A percentile compares a stretch with the other conserved stretches of the same genome.
phyloP scores from a whole-genome alignment of 2,888 invertebrate species.

The Andrena flavipes region DNA sequence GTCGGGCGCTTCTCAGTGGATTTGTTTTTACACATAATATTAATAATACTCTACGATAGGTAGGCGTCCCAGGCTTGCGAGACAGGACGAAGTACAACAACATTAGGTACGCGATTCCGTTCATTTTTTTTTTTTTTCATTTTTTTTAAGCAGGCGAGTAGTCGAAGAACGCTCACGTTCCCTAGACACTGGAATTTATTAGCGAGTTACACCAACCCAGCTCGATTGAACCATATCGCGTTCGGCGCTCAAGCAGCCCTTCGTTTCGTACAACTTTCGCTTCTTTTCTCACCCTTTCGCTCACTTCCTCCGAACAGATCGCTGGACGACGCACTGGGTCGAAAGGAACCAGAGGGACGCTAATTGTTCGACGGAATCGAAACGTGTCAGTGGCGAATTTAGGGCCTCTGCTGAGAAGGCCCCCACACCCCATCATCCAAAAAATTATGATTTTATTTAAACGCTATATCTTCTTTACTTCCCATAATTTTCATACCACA shows the following conservation, averaged over 20 bases:
- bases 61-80: constrained; percentile 59
- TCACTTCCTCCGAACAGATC: background rate
- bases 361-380: constrained; percentile 18
- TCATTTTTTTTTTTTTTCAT: constrained; percentile 37
- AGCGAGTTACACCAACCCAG: constrained; percentile 19
- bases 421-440: too few relatives aligned
- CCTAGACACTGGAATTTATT: constrained; percentile 31
- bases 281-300: background rate
- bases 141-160: constrained; percentile 54
- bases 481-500: too few relatives aligned
- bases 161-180: constrained; percentile 39
- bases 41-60: constrained; percentile 69
- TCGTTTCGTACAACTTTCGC: constrained; percentile 16
- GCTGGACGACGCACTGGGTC: background rate
- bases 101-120: constrained; percentile 55
- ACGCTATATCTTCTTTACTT: too few relatives aligned
- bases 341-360: constrained; percentile 34
- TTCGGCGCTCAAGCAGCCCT: constrained; percentile 64
- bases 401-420: too few relatives aligned
- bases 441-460: too few relatives aligned
- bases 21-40: constrained; percentile 61
- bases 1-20: constrained; percentile 19
- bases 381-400: background rate
- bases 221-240: constrained; percentile 18
- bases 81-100: constrained; percentile 59